Percentiles rank a stretch among this genome's conserved stretches.
Evolutionary conservation across 2,113 vertebrate genomes (phyloP).

Genomic region (Burhinus bistriatus): DNA sequence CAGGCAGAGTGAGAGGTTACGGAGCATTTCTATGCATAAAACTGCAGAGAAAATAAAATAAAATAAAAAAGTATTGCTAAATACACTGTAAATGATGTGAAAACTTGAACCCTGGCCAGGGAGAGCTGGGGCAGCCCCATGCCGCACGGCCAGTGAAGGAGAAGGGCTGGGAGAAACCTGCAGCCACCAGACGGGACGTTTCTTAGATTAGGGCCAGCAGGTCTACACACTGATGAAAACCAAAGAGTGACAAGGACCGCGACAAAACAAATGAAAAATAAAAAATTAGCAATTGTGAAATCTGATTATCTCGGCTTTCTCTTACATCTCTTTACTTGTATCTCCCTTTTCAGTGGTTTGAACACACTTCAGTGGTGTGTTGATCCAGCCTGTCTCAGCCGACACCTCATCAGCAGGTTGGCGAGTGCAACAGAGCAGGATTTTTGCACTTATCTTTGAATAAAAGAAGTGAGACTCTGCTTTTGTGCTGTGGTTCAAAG

Average conservation of each 20-base stretch:
- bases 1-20: rapidly evolving
- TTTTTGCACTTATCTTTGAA: not conserved
- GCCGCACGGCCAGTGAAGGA: no score
- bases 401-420: not conserved
- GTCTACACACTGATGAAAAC: not conserved
- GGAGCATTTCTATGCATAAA: not conserved
- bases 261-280: no score
- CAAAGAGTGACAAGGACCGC: not conserved
- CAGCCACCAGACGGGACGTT: not conserved
- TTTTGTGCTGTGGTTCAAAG: rapidly evolving
- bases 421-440: rapidly evolving
- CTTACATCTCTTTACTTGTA: rapidly evolving
- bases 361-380: rapidly evolving
- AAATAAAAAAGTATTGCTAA: not conserved
- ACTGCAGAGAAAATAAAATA: not conserved
- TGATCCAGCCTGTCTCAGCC: not conserved
- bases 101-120: not conserved
- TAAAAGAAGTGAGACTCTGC: rapidly evolving
- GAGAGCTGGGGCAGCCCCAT: not conserved
- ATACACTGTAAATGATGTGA: not conserved
- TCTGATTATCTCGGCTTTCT: not conserved
- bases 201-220: not conserved
- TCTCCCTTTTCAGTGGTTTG: rapidly evolving
- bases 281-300: not conserved
- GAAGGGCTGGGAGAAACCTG: not conserved